These are phyloP conservation scores for Callionymus lyra DNA, from an alignment of 2,113 vertebrate species.

Conservation along the genomic window DNA sequence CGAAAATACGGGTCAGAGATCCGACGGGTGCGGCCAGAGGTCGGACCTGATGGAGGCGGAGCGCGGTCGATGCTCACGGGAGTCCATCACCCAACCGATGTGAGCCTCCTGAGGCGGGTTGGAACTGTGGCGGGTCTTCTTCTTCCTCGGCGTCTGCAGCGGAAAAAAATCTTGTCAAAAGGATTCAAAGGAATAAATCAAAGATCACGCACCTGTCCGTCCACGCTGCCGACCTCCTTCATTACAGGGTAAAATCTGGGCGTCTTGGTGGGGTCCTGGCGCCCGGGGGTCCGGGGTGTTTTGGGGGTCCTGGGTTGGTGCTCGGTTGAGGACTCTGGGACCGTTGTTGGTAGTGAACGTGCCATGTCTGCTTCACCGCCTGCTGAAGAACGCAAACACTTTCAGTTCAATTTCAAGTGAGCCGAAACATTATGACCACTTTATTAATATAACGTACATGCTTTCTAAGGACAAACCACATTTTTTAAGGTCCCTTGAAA, in stretches of 20 bases:
- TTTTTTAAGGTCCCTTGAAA: no score
- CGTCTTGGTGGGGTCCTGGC: conserved; percentile 82
- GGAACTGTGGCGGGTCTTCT: conserved; percentile 86
- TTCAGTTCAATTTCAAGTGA: not conserved
- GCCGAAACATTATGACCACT: no score
- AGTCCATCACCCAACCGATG: conserved; percentile 97
- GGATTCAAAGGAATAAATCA: no score
- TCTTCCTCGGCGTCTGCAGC: conserved; percentile 81
- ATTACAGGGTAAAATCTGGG: conserved; percentile 91
- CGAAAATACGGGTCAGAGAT: not conserved
- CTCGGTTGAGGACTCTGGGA: conserved; percentile 68
- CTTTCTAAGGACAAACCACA: no score
- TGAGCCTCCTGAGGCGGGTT: conserved; percentile 86
- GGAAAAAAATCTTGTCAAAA: not conserved
- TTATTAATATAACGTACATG: no score
- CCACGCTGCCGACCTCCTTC: conserved; percentile 76
- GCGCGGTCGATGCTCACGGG: conserved; percentile 79
- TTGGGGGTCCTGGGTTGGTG: conserved; percentile 54
- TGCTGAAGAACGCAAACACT: conserved; percentile 12
- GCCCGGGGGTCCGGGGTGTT: conserved; percentile 75
- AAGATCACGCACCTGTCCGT: conserved; percentile 66
- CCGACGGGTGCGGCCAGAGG: not conserved
- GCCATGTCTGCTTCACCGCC: conserved; percentile 49
- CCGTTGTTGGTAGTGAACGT: conserved; percentile 67
- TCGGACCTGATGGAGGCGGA: conserved; percentile 79